Evolutionary conservation across 2,113 vertebrate species (phyloP).

Genomic region (Hippocampus abdominalis): DNA sequence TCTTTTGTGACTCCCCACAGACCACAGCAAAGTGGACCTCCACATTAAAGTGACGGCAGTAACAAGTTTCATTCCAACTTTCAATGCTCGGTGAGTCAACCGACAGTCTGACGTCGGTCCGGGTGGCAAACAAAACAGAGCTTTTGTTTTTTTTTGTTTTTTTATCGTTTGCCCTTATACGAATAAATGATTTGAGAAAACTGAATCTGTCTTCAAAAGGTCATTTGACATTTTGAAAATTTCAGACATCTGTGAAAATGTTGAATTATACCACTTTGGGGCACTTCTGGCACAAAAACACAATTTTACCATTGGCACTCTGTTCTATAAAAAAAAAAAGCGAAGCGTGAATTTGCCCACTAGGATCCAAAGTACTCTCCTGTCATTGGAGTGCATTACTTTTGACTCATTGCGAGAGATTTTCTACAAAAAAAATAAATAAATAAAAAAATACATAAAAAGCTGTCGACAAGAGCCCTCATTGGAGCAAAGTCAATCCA

Average conservation of each 20-base stretch:
- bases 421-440: not conserved
- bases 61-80: not conserved
- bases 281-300: too few species aligned
- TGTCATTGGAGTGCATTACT: not conserved
- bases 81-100: not conserved
- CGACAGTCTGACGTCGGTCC: not conserved
- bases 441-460: not conserved
- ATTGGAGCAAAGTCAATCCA: constrained; percentile 28
- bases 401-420: not conserved
- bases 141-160: too few species aligned
- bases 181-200: too few species aligned
- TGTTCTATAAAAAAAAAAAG: too few species aligned
- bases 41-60: not conserved
- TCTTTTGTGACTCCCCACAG: not conserved
- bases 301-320: too few species aligned
- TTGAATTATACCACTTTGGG: too few species aligned
- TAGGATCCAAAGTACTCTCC: not conserved
- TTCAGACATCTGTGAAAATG: too few species aligned
- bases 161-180: too few species aligned
- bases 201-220: not conserved
- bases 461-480: constrained; percentile 8
- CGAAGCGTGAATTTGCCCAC: too few species aligned
- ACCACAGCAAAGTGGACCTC: not conserved
- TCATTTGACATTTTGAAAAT: not conserved
- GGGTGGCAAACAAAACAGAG: not conserved